Base-by-base conservation (phyloP, 2,797 vertebrate species). In the Mus minutoides region DNA sequence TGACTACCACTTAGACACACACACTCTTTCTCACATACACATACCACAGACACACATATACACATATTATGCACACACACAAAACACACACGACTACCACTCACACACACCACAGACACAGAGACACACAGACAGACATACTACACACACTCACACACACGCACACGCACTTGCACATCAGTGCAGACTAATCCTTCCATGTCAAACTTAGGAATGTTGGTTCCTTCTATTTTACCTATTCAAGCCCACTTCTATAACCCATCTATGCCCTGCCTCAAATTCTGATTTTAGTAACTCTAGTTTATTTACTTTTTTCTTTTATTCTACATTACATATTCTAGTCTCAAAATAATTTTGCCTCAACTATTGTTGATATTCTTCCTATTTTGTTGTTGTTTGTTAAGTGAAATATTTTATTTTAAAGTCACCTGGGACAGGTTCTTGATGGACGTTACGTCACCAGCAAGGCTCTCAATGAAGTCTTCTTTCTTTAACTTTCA, bases 221-320 rank as follows among this genome's bases (percentile, higher is more conserved):
- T 6, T 60, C 88, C 10, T 64, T 95, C 88, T 43, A 56, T 5
- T 64, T 86, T 62, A 60, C 7, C 22, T n/a, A n/a, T 52, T 14
- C 56, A n/a, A 92, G 77, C 95, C 93, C 26, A 37, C 77, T 34
- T 82, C 16, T 82, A 0, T 26, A 26, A 40, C 5, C 69, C 16
- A 40, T 69, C 34, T 90, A 37, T 60, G 31, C 10, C 8, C 2
- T 54, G 16, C 1, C 8, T 56, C 26, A 92, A 83, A 76, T 69
- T 9, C 43, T 54, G n/a, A 43, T 79, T 96, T 76, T 77, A 49
- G 24, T 40, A 56, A 87, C 24, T 58, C 12, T 40, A 60, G 34
- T 13, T 22, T 78, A 89, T 71, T 67, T n/a, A 49, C 26, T 91
- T 46, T 79, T 89, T 94, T 80, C 34, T 37, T 94, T 85, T 84